Conservation (phyloP, 2,113 vertebrate genomes). For the Ictidomys tridecemlineatus region DNA sequence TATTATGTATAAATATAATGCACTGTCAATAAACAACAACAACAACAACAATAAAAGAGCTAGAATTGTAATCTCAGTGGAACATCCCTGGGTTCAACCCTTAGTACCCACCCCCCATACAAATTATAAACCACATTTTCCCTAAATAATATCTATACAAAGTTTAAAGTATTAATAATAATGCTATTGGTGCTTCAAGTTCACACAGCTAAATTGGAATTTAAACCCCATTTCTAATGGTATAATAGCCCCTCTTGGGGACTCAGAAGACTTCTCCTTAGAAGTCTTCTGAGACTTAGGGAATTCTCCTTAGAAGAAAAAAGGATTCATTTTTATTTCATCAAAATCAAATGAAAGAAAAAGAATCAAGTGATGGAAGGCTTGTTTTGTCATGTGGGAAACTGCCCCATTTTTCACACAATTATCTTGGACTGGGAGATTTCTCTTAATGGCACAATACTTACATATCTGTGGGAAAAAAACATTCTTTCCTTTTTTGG, state of each 20-base stretch:
- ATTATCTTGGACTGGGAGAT: slow-evolving; percentile 71
- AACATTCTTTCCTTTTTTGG: background rate
- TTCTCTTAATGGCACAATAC: slow-evolving; percentile 66
- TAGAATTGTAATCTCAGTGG: too few relatives aligned
- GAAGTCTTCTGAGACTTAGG: too few relatives aligned
- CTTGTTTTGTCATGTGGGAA: slow-evolving; percentile 59
- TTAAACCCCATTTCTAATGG: background rate
- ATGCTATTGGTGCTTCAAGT: background rate
- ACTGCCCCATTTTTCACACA: background rate
- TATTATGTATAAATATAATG: too few relatives aligned
- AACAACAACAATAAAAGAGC: too few relatives aligned
- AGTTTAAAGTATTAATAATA: background rate
- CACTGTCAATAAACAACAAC: too few relatives aligned
- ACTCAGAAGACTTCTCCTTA: background rate
- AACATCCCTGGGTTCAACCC: background rate
- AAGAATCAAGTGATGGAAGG: background rate
- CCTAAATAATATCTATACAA: background rate
- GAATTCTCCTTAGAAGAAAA: background rate
- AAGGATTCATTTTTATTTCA: slow-evolving; percentile 12
- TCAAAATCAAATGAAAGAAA: slow-evolving; percentile 38
- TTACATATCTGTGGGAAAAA: slow-evolving; percentile 44
- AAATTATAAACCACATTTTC: background rate
- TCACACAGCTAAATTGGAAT: background rate
- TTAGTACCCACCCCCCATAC: background rate
- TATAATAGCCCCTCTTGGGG: background rate